Conservation (phyloP, 2,797 vertebrate species). For the Melanitta fusca region DNA sequence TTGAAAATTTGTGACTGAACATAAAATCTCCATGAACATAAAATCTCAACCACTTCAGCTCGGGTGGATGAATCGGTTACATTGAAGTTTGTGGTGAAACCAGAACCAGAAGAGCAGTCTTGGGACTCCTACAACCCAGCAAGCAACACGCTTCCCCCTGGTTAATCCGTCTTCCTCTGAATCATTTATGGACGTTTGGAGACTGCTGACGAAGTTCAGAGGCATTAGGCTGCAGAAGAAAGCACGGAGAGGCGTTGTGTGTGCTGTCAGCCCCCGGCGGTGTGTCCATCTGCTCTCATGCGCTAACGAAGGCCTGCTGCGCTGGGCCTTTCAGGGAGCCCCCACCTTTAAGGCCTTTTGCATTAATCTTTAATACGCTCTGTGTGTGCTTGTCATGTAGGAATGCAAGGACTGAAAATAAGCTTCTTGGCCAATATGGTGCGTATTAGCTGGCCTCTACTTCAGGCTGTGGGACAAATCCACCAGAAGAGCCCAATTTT, state of each 20-base stretch:
- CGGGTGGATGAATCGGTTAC: background rate
- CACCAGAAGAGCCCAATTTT: background rate
- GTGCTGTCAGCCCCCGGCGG: background rate
- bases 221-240: slow-evolving; percentile 1
- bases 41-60: background rate
- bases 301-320: background rate
- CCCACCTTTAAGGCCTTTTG: background rate
- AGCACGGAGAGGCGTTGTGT: background rate
- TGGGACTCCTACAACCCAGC: background rate
- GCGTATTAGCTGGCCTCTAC: background rate
- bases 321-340: background rate
- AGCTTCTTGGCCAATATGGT: slow-evolving; percentile 10
- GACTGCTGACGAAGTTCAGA: slow-evolving; percentile 33
- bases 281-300: slow-evolving; percentile 50
- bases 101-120: background rate
- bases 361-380: slow-evolving; percentile 58
- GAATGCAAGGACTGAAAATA: slow-evolving; percentile 29
- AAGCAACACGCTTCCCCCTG: background rate
- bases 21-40: background rate
- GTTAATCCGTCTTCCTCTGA: slow-evolving; percentile 30
- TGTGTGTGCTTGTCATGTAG: background rate
- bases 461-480: background rate
- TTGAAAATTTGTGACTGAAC: background rate
- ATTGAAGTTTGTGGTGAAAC: background rate
- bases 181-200: slow-evolving; percentile 54